Evolutionary conservation across 2,888 invertebrate species (phyloP).

Genomic region (Aethes cnicana): DNA sequence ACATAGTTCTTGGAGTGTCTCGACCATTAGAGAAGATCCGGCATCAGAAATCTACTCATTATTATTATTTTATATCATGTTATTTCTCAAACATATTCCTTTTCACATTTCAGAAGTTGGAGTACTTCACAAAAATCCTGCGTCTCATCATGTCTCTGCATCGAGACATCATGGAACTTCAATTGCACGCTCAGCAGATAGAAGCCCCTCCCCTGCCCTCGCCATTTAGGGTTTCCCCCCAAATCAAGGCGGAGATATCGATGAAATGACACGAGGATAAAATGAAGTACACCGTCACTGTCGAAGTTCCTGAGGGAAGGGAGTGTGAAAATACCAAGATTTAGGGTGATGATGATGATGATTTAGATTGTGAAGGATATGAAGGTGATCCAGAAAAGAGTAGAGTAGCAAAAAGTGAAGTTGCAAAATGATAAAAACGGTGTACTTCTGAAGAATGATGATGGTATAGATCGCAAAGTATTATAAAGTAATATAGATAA

Average conservation of each 20-base stretch:
- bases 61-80: constrained; percentile 22
- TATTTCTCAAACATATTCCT: neutral
- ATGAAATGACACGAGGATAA: constrained; percentile 64
- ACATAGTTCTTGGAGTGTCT: too few relatives aligned
- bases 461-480: too few relatives aligned
- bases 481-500: too few relatives aligned
- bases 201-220: constrained; percentile 37
- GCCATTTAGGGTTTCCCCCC: constrained; percentile 54
- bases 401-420: too few relatives aligned
- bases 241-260: constrained; percentile 65
- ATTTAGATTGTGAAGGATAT: too few relatives aligned
- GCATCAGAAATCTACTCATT: too few relatives aligned
- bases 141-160: constrained; percentile 74
- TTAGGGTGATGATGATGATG: neutral
- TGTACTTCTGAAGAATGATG: too few relatives aligned
- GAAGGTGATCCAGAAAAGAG: too few relatives aligned
- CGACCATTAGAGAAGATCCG: too few relatives aligned
- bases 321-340: constrained; percentile 32
- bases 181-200: constrained; percentile 51
- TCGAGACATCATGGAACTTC: constrained; percentile 70
- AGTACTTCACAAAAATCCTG: constrained; percentile 73
- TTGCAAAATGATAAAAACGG: too few relatives aligned
- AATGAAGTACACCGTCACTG: constrained; percentile 46
- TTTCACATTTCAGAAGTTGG: constrained; percentile 62
- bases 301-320: constrained; percentile 43